phyloP scores from a whole-genome alignment of 1,140 invertebrate genomes.

The Brachionus paranguensis region DNA sequence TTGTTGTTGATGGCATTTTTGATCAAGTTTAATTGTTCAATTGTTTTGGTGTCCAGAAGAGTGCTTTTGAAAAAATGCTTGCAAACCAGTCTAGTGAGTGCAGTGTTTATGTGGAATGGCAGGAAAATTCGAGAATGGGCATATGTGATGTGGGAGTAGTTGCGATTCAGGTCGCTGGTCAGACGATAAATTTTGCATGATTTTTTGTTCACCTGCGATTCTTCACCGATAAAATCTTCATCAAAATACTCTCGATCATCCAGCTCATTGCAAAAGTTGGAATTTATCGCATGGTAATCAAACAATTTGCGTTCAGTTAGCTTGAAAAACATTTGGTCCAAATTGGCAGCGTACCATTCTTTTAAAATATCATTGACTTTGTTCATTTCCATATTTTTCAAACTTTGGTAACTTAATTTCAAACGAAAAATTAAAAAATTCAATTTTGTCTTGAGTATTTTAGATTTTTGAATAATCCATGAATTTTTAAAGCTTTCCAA shows the following conservation, averaged over 20 bases:
- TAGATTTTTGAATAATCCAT: not conserved
- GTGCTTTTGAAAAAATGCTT: not conserved
- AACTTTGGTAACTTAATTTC: not conserved
- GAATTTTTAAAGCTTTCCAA: not conserved
- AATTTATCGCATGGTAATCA: not conserved
- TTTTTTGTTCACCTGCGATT: not conserved
- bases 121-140: not conserved
- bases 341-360: not conserved
- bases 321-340: conserved; percentile 8
- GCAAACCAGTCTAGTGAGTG: not conserved
- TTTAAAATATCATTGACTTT: not conserved
- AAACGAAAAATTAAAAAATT: conserved; percentile 16
- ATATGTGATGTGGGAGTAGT: not conserved
- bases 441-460: not conserved
- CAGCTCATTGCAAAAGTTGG: not conserved
- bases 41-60: not conserved
- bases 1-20: not conserved
- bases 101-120: conserved; percentile 4
- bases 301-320: conserved; percentile 9
- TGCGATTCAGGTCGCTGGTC: not conserved
- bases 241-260: not conserved
- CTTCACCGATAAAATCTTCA: not conserved
- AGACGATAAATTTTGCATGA: not conserved
- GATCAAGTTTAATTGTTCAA: not conserved
- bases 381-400: not conserved